Conservation (phyloP, 2,113 vertebrate genomes). For the Scytalopus superciliaris region DNA sequence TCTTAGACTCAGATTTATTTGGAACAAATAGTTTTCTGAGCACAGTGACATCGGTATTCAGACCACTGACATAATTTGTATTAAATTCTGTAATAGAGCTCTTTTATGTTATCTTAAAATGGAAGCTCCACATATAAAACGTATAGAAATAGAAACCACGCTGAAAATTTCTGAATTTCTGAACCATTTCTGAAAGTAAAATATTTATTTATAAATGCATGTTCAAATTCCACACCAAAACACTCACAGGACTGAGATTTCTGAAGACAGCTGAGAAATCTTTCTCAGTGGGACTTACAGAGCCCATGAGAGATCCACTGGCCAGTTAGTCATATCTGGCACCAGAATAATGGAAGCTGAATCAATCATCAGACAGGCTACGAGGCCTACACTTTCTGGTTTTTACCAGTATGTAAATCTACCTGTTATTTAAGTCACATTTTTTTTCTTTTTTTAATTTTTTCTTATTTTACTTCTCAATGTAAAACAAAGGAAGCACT, state of each 20-base stretch:
- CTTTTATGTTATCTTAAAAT: background rate
- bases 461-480: no score
- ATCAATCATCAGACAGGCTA: background rate
- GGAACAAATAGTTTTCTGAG: background rate
- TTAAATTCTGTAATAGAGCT: background rate
- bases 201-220: background rate
- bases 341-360: background rate
- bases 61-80: background rate
- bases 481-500: background rate
- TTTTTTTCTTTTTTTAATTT: no score
- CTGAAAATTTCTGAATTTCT: no score
- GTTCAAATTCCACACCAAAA: background rate
- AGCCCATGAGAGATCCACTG: background rate
- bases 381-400: background rate
- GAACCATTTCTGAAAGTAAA: background rate
- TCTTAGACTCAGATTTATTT: background rate
- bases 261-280: background rate
- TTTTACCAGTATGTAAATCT: background rate
- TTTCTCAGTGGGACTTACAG: background rate
- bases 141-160: background rate
- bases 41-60: background rate
- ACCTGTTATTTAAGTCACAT: background rate
- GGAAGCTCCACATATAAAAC: background rate
- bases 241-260: background rate
- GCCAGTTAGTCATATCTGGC: background rate